Base-by-base conservation (phyloP, 2,797 vertebrate species). In the Menidia menidia region DNA sequence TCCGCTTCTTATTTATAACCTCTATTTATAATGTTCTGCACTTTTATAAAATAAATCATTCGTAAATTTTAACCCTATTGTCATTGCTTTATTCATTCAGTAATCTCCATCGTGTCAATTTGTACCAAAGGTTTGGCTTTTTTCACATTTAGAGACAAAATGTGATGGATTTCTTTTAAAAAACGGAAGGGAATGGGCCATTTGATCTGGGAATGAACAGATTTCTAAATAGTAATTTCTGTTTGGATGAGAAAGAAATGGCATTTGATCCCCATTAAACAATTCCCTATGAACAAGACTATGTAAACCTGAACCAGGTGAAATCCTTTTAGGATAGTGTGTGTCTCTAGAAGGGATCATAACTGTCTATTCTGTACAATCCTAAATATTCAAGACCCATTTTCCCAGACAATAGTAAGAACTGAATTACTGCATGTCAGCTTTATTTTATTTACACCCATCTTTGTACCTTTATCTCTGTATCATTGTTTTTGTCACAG, bases 41-140 rank as follows among this genome's bases (percentile, higher is more conserved):
- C 87, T 88, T 92, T 86, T 81, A 53, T 83, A 82, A 4, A 89
- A 88, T 88, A 81, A 86, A 88, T 76, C n/a, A 70, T 19, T 64
- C 18, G 19, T 73, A 72, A 69, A 14, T 4, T 12, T 6, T 5
- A 13, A 1, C 2, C 3, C 19, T n/a, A 9, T 16, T 31, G 9
- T 11, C 13, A 14, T 32, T 14, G 9, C 25, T 60, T 44, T 31
- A 14, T 30, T 54, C 32, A 39, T 31, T 58, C 32, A 57, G 48
- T 2, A 48, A n/a, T 66, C 12, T n/a, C 39, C 19, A 8, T 19
- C 0, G 19, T 13, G 48, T 51, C 12, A 12, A 51, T 51, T 51
- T 18, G 1, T 25, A 51, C 19, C 4, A 51, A 51, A 30, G 48
- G 13, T 51, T 51, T 25, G 48, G 48, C 18, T 51, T 9, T 51